Base-by-base conservation (phyloP, 2,113 vertebrate genomes). In the Anguilla rostrata region DNA sequence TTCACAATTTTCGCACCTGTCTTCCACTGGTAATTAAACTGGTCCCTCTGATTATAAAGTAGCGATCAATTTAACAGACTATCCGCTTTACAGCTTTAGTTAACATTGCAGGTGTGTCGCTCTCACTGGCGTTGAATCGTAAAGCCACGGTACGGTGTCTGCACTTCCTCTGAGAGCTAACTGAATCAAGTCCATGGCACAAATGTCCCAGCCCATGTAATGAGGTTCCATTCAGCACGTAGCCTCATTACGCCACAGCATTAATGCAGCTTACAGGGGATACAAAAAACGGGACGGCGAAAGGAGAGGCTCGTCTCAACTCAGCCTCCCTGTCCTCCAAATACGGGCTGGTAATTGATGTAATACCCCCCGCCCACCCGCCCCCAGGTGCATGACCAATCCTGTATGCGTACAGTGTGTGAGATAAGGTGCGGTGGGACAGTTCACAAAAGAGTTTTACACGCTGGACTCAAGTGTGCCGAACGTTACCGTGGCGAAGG, bases 141-240 rank as follows among this genome's bases (percentile, higher is more conserved):
- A 6, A 75, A 75, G 71, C n/a, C n/a, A 43, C n/a, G 20, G 22
- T 39, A 39, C 80, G n/a, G 60, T 18, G 22, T 85, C 57, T 66
- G 39, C 20, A 3, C 63, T 82, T 84, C 20, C 85, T 83, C 18
- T 53, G 60, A 11, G 81, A 84, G 40, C 39, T 84, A 84, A 84
- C 82, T 84, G 78, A 84, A 60, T 71, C 15, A 49, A 66, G 82
- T 63, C 39, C 46, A 56, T 81, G 85, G 29, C 82, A 56, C 66
- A 75, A 84, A 66, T 71, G 39, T 57, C 81, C 82, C 43, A n/a
- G 53, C 39, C 60, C 20, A 75, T 40, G n/a, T 79, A 79, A 88
- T 84, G 87, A 86, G 78, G 82, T 46, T 46, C 60, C 18, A 56
- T 78, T 26, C 60, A 43, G 29, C n/a, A 39, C 6, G 63, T 29